These are phyloP conservation scores for Mormoops blainvillei DNA, from an alignment of 2,113 vertebrate genomes.

Conservation along the genomic window DNA sequence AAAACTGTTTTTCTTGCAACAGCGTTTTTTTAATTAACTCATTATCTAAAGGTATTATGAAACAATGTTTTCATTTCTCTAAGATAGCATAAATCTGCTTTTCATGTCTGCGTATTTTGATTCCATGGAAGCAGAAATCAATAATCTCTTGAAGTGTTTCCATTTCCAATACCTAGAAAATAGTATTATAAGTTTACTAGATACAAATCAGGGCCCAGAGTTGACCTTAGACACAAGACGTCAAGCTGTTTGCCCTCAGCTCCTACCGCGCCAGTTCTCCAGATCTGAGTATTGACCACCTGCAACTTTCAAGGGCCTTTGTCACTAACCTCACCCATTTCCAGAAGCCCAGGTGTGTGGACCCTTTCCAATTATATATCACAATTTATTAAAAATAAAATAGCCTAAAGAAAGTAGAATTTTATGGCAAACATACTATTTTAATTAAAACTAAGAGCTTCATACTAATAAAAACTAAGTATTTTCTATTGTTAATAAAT, in stretches of 20 bases:
- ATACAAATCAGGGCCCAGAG: background rate
- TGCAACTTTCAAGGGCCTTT: background rate
- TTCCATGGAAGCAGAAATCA: background rate
- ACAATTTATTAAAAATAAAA: background rate
- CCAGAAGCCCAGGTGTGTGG: background rate
- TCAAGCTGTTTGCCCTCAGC: background rate
- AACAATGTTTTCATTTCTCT: background rate
- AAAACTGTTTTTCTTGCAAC: background rate
- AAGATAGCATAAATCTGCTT: background rate
- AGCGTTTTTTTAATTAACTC: background rate
- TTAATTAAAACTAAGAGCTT: background rate
- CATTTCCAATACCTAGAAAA: background rate
- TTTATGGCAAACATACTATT: background rate
- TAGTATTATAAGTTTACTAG: background rate
- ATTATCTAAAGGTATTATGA: background rate
- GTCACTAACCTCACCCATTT: background rate
- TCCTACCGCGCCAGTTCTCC: background rate
- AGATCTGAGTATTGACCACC: background rate
- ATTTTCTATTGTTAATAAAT: background rate
- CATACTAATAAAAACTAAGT: background rate
- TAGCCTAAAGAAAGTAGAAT: background rate
- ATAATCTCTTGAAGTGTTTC: background rate
- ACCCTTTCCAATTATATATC: background rate
- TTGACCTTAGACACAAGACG: background rate
- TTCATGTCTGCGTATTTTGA: background rate